phyloP scores from a whole-genome alignment of 2,113 vertebrate genomes.

The Gobio gobio region DNA sequence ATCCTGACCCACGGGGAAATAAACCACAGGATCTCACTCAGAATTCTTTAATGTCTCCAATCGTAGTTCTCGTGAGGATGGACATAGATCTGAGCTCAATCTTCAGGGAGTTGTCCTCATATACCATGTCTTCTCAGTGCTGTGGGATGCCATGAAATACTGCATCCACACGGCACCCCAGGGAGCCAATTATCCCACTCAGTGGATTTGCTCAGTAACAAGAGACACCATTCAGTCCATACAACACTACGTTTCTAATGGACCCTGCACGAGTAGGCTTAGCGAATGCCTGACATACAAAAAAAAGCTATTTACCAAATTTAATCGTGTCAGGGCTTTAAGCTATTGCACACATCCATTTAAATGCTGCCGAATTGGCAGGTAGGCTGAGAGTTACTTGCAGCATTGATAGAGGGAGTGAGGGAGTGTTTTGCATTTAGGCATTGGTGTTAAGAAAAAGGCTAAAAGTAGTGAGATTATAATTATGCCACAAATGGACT shows the following conservation, averaged over 20 bases:
- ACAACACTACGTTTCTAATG: conserved; percentile 36
- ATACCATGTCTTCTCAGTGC: background rate
- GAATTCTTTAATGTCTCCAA: background rate
- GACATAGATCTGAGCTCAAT: background rate
- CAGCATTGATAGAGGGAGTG: background rate
- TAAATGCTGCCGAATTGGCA: conserved; percentile 20
- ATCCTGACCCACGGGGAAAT: background rate
- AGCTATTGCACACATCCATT: conserved; percentile 9
- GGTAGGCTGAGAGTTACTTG: conserved; percentile 12
- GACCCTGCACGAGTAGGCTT: conserved; percentile 28
- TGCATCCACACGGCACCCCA: background rate
- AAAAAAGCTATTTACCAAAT: conserved; percentile 39
- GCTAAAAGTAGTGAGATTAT: conserved; percentile 31
- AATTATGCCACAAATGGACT: conserved; percentile 51
- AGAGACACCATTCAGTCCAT: conserved; percentile 43
- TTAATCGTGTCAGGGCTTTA: conserved; percentile 30
- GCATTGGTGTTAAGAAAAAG: conserved; percentile 22
- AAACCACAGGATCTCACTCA: background rate
- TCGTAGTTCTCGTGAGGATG: background rate
- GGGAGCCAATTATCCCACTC: conserved; percentile 40
- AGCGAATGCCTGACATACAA: conserved; percentile 20
- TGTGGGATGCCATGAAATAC: conserved; percentile 7
- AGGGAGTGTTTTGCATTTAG: conserved; percentile 26
- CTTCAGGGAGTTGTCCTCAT: background rate
- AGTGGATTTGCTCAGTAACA: conserved; percentile 44